Conservation (phyloP, 2,888 invertebrate species). For the Diarsia dahlii region DNA sequence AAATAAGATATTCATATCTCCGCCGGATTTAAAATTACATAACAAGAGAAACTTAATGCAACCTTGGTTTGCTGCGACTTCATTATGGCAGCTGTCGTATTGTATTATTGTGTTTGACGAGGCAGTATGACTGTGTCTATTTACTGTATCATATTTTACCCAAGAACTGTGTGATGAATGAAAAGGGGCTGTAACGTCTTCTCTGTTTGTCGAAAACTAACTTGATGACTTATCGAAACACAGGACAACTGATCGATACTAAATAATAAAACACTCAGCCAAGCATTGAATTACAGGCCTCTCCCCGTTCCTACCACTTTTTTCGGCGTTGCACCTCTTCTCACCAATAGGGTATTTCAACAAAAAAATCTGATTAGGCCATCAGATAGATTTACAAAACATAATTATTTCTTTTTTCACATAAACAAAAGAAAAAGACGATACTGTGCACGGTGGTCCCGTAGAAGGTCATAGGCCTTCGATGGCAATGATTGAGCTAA, state of each 20-base stretch:
- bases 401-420: too few relatives aligned
- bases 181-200: background rate
- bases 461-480: too few relatives aligned
- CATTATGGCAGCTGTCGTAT: conserved; percentile 6
- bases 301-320: too few relatives aligned
- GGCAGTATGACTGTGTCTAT: conserved; percentile 1
- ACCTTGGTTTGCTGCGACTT: conserved; percentile 14
- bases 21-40: conserved; percentile 43
- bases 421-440: too few relatives aligned
- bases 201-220: background rate
- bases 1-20: conserved; percentile 48
- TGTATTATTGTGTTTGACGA: conserved; percentile 20
- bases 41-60: conserved; percentile 34
- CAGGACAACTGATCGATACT: background rate
- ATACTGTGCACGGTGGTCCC: too few relatives aligned
- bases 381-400: too few relatives aligned
- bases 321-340: too few relatives aligned
- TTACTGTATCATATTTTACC: background rate
- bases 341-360: too few relatives aligned
- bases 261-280: background rate
- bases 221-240: background rate
- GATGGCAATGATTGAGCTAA: too few relatives aligned
- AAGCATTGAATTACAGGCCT: background rate
- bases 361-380: too few relatives aligned
- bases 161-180: background rate